These are phyloP conservation scores for Leptosomus discolor DNA, from an alignment of 2,113 vertebrate species.

Conservation along the genomic window DNA sequence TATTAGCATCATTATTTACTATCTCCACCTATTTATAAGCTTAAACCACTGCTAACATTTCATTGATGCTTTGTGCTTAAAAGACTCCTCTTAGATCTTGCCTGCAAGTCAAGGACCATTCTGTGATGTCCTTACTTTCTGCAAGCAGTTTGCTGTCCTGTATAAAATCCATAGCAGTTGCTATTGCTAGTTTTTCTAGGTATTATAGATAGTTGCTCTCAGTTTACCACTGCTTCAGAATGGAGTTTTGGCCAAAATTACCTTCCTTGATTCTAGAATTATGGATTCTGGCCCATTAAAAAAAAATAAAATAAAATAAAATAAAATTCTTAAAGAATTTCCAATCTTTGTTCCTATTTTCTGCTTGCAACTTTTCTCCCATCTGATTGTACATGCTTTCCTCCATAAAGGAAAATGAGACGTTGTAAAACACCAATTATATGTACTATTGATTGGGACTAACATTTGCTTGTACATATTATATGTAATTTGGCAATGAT, in stretches of 20 bases:
- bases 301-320: not conserved
- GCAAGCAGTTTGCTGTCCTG: not conserved
- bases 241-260: not conserved
- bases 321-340: not conserved
- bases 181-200: not conserved
- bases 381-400: not conserved
- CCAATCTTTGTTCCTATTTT: not conserved
- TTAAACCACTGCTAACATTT: not conserved
- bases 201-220: not conserved
- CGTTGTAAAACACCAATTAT: slow-evolving; percentile 34
- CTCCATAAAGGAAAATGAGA: not conserved
- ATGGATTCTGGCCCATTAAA: not conserved
- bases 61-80: not conserved
- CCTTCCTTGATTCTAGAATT: not conserved
- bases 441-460: slow-evolving; percentile 19
- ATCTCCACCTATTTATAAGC: not conserved
- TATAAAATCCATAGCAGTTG: not conserved
- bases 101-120: not conserved
- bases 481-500: slow-evolving; percentile 50
- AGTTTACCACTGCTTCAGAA: not conserved
- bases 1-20: not conserved
- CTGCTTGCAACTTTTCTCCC: not conserved
- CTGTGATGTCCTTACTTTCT: not conserved
- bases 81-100: not conserved
- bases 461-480: slow-evolving; percentile 57